Percentiles rank a stretch among this genome's conserved stretches.
phyloP scores from a whole-genome alignment of 2,113 vertebrate genomes.

The Otus sunia region DNA sequence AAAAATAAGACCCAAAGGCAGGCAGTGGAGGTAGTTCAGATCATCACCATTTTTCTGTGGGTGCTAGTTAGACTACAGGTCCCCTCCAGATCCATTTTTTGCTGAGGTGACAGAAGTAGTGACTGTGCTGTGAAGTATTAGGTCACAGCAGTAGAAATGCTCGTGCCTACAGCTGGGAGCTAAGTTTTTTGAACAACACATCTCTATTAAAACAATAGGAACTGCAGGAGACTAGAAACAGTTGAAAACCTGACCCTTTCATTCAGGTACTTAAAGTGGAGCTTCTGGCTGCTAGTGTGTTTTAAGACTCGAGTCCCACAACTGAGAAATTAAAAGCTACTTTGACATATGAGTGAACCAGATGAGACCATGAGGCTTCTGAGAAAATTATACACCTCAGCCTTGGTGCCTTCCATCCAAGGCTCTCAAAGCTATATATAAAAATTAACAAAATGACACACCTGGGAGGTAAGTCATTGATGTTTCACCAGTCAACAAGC shows the following conservation, averaged over 20 bases:
- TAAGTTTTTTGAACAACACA: constrained; percentile 31
- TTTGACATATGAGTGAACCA: constrained; percentile 1
- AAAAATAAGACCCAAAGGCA: neutral
- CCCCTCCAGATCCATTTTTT: constrained; percentile 18
- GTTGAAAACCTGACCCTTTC: constrained; percentile 42
- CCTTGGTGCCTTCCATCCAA: neutral
- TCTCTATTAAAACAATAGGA: constrained; percentile 46
- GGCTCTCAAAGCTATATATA: constrained; percentile 15
- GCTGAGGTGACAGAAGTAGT: constrained; percentile 1
- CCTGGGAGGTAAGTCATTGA: neutral
- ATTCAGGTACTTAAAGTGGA: neutral
- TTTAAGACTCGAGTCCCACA: constrained; percentile 9
- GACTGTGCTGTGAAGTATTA: constrained; percentile 27
- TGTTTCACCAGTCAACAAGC: constrained; percentile 16
- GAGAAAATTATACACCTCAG: neutral
- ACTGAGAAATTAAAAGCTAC: constrained; percentile 48
- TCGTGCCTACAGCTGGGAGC: constrained; percentile 19
- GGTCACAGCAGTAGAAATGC: constrained; percentile 10
- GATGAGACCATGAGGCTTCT: constrained; percentile 21
- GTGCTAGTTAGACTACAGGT: neutral
- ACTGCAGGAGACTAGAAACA: neutral
- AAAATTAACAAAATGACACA: constrained; percentile 10
- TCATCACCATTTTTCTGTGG: neutral
- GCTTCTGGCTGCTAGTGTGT: neutral
- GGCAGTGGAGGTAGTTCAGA: neutral